These are phyloP conservation scores for Karalla daura DNA, from an alignment of 2,797 vertebrate species.

Conservation along the genomic window DNA sequence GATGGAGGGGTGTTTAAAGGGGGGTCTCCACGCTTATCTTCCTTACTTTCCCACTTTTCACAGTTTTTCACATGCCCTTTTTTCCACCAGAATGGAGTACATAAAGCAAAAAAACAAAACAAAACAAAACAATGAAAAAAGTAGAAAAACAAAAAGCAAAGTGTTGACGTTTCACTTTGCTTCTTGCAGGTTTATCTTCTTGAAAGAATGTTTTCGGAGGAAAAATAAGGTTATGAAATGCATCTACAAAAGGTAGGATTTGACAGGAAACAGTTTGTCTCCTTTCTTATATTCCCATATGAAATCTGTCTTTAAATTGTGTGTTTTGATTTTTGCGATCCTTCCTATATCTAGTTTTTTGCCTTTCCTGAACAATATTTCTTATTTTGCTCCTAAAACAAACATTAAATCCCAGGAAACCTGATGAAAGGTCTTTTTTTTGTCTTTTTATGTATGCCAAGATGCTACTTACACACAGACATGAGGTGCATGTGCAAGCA, in stretches of 20 bases:
- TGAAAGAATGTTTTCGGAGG: conserved; percentile 32
- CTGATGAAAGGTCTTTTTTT: background rate
- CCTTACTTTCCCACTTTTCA: too few species aligned
- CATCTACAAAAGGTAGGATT: conserved; percentile 12
- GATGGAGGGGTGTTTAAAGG: conserved; percentile 68
- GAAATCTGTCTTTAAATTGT: background rate
- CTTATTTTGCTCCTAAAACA: background rate
- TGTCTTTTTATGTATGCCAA: background rate
- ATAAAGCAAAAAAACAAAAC: conserved; percentile 24
- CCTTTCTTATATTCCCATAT: conserved; percentile 9
- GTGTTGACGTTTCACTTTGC: conserved; percentile 39
- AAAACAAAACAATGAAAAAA: conserved; percentile 22
- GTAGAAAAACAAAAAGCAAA: conserved; percentile 30
- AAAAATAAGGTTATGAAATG: conserved; percentile 42
- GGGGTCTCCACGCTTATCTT: conserved; percentile 59
- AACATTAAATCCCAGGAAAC: background rate
- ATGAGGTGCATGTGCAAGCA: background rate
- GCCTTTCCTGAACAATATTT: background rate
- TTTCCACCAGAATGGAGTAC: conserved; percentile 37
- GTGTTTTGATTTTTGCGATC: background rate
- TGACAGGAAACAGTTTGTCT: conserved; percentile 13
- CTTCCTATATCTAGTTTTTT: background rate
- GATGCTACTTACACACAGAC: conserved; percentile 12
- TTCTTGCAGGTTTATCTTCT: conserved; percentile 28
- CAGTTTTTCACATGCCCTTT: conserved; percentile 50